Conservation (phyloP, 1,140 invertebrate species). For the Tribolium madens region DNA sequence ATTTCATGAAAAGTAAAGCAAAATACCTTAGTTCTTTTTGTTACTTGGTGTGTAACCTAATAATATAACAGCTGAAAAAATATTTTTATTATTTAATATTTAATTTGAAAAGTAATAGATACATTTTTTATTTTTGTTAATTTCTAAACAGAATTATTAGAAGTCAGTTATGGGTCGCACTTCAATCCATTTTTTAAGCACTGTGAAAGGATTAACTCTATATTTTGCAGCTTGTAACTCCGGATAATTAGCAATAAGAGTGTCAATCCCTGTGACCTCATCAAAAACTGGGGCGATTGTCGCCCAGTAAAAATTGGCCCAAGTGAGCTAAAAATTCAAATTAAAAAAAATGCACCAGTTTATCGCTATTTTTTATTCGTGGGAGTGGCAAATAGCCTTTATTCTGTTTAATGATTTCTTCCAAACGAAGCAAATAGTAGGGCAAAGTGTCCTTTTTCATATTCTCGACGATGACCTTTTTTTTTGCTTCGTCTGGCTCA, state of each 20-base stretch:
- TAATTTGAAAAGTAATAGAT: background rate
- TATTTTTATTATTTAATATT: too few species aligned
- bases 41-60: too few species aligned
- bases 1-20: too few species aligned
- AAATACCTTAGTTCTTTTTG: too few species aligned
- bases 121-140: too few species aligned
- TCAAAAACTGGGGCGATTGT: conserved; percentile 45
- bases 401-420: conserved; percentile 69
- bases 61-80: conserved; percentile 2
- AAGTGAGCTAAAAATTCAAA: conserved; percentile 69
- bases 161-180: conserved; percentile 72
- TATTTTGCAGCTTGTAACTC: conserved; percentile 69
- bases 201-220: conserved; percentile 69
- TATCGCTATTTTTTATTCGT: conserved; percentile 62
- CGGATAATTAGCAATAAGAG: conserved; percentile 70
- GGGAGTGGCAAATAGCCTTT: conserved; percentile 69
- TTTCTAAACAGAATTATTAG: too few species aligned
- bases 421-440: conserved; percentile 70
- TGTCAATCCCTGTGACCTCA: conserved; percentile 64
- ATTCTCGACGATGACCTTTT: background rate
- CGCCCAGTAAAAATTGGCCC: conserved; percentile 75
- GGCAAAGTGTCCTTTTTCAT: conserved; percentile 56
- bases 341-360: background rate
- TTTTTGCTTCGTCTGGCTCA: background rate
- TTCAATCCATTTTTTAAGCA: conserved; percentile 74